A percentile compares a stretch with the other conserved stretches of the same genome.
These are phyloP conservation scores for Chaetodon trifasciatus DNA, from an alignment of 2,797 vertebrate genomes.

Conservation along the genomic window DNA sequence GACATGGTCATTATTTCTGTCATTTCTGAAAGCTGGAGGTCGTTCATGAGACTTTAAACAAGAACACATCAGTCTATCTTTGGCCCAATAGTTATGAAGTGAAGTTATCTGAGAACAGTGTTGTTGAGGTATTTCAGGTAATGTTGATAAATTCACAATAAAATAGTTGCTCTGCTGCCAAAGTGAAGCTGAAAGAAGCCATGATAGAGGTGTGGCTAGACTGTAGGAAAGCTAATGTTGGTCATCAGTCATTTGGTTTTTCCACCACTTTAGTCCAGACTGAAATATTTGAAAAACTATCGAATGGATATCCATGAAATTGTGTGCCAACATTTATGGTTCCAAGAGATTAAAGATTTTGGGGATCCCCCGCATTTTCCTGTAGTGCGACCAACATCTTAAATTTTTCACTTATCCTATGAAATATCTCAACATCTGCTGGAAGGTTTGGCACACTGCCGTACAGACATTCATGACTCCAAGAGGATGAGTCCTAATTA, in stretches of 20 bases:
- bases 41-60: not conserved
- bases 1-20: not conserved
- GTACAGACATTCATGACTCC: too few species aligned
- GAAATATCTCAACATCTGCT: too few species aligned
- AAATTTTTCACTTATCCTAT: too few species aligned
- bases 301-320: not conserved
- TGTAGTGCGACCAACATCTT: too few species aligned
- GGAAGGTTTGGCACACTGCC: too few species aligned
- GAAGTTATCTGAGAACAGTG: not conserved
- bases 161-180: not conserved
- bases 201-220: not conserved
- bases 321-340: not conserved
- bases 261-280: slow-evolving; percentile 1
- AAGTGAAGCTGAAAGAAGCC: not conserved
- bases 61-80: not conserved
- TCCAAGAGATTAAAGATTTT: too few species aligned
- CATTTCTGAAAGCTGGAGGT: slow-evolving; percentile 25
- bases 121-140: not conserved
- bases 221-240: not conserved
- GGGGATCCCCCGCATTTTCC: too few species aligned
- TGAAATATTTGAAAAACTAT: not conserved
- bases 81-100: not conserved
- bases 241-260: not conserved
- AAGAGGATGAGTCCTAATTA: too few species aligned
- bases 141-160: not conserved